A percentile compares a stretch with the other conserved stretches of the same genome.
Conservation (phyloP, 2,797 vertebrate genomes). For the Catostomus latipinnis region DNA sequence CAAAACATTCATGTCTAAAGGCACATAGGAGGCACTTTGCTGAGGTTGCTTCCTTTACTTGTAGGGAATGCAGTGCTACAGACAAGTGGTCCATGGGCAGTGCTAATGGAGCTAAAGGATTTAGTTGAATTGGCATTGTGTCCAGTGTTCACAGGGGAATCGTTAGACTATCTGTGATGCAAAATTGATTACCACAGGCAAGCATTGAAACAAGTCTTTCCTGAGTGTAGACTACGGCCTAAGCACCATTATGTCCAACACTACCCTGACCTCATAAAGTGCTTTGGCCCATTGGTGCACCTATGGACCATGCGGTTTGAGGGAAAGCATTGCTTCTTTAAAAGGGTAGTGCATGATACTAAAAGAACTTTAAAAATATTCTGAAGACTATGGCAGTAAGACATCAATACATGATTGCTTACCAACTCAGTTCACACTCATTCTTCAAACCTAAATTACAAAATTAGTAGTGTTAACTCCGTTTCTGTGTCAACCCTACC, state of each 20-base stretch:
- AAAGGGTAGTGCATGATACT: background rate
- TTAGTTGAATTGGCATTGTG: slow-evolving; percentile 42
- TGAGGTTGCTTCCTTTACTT: background rate
- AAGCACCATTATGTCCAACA: slow-evolving; percentile 30
- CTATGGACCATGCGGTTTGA: slow-evolving; percentile 36
- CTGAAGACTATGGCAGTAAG: background rate
- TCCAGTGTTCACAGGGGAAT: background rate
- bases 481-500: slow-evolving; percentile 51
- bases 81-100: background rate
- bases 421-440: slow-evolving; percentile 2
- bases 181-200: slow-evolving; percentile 21
- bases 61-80: background rate
- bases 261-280: slow-evolving; percentile 1
- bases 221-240: background rate
- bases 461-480: slow-evolving; percentile 42
- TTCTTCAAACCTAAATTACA: background rate
- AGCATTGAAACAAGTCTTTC: background rate
- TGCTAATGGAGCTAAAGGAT: slow-evolving; percentile 58
- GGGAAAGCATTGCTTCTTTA: background rate
- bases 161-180: background rate
- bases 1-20: background rate
- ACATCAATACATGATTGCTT: slow-evolving; percentile 8
- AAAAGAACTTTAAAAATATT: slow-evolving; percentile 9
- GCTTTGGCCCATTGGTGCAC: slow-evolving; percentile 13
- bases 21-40: background rate